phyloP scores from a whole-genome alignment of 1,140 invertebrate genomes.

The Sinonovacula constricta region DNA sequence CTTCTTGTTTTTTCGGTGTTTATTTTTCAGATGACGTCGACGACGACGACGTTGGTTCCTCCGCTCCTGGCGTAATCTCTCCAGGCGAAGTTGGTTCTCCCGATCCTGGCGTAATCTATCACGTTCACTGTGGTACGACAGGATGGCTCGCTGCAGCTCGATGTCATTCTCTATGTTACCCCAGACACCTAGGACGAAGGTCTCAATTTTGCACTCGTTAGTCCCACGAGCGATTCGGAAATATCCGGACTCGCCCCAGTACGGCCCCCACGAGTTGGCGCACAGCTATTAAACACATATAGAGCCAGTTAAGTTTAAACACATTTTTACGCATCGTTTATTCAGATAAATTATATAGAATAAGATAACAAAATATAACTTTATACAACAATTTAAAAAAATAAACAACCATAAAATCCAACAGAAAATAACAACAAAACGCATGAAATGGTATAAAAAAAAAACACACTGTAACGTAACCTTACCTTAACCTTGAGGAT shows the following conservation, averaged over 20 bases:
- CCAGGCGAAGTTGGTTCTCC: not conserved
- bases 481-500: no score
- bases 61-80: not conserved
- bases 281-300: slow-evolving; percentile 82
- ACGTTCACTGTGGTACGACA: slow-evolving; percentile 10
- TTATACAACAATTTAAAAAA: no score
- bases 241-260: slow-evolving; percentile 89
- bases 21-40: not conserved
- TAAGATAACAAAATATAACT: no score
- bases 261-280: slow-evolving; percentile 91
- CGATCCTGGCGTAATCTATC: no score
- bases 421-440: no score
- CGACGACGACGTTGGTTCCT: not conserved
- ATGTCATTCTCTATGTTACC: slow-evolving; percentile 42
- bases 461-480: no score
- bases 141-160: not conserved
- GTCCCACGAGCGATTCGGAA: slow-evolving; percentile 72
- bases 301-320: no score
- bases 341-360: no score
- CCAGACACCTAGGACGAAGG: slow-evolving; percentile 72
- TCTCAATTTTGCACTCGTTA: slow-evolving; percentile 73
- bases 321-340: no score
- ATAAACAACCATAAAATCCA: no score
- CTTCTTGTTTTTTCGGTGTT: not conserved
- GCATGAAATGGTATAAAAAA: no score